These are phyloP conservation scores for Enoplosus armatus DNA, from an alignment of 2,797 vertebrate species.

Conservation along the genomic window DNA sequence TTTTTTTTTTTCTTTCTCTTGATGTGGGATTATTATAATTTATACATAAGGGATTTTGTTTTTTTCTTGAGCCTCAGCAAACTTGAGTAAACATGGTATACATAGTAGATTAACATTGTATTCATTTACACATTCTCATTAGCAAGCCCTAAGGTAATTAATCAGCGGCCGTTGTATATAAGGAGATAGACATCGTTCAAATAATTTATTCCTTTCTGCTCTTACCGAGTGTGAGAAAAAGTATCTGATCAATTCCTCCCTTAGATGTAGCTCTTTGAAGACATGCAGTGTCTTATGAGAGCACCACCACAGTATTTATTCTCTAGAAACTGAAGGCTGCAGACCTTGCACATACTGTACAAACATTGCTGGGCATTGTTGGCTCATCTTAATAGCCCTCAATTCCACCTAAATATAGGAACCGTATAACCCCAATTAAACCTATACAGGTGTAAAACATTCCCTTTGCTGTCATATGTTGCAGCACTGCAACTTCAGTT, in stretches of 20 bases:
- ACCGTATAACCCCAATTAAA: constrained; percentile 44
- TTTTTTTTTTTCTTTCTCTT: constrained; percentile 73
- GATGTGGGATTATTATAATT: constrained; percentile 88
- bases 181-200: constrained; percentile 73
- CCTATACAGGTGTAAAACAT: constrained; percentile 36
- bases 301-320: constrained; percentile 64
- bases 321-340: constrained; percentile 60
- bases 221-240: constrained; percentile 78
- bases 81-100: constrained; percentile 84
- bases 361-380: constrained; percentile 60
- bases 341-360: constrained; percentile 60
- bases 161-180: constrained; percentile 68
- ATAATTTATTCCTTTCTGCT: constrained; percentile 80
- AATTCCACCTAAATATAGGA: constrained; percentile 46
- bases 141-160: constrained; percentile 84
- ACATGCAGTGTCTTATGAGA: constrained; percentile 70
- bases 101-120: constrained; percentile 81
- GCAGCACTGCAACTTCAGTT: constrained; percentile 1
- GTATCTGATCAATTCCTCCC: constrained; percentile 82
- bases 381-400: constrained; percentile 46
- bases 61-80: constrained; percentile 78
- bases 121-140: constrained; percentile 87
- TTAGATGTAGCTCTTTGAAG: constrained; percentile 81
- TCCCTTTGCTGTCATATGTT: constrained; percentile 21
- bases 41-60: constrained; percentile 87